Base-by-base conservation (phyloP, 2,113 vertebrate genomes). In the Trichechus manatus region DNA sequence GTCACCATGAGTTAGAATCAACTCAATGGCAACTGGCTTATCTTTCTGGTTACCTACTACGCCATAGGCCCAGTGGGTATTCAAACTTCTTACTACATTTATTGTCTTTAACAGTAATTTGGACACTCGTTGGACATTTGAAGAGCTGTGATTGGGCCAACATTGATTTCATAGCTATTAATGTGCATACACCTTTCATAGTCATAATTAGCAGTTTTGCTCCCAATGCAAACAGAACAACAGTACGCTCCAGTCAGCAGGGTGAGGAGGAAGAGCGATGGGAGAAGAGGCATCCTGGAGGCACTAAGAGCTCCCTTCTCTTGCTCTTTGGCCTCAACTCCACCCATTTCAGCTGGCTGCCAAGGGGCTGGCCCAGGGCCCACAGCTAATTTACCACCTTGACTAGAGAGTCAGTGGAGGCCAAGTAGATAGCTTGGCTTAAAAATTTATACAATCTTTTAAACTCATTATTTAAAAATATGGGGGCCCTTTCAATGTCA, bases 271-370 rank as follows among this genome's bases (percentile, higher is more conserved):
- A 85, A 94, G 94, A 87, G 42, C 87, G 36, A 61, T 22, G 23
- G 19, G 13, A 33, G 31, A 39, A 13, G 44, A 87, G 33, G 25
- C n/a, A 59, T 27, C 36, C 50, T 89, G 2, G 44, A 91, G 50
- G 63, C 31, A 59, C n/a, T 20, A 63, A 59, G 23, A 42, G 27
- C 33, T 22, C 84, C 61, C 25, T 13, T 47, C 33, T 83, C 68
- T 89, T 91, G 92, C 31, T n/a, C 59, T 96, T 77, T 87, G 75
- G 31, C 74, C 39, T 93, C 42, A 87, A 29, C 17, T 89, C 63
- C 59, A 83, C 59, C 9, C 81, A 75, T 39, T 47, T 82, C 53
- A 82, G 42, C 68, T 74, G 79, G 27, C 36, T 74, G 29, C 36
- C 87, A 87, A 50, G 3, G 19, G 17, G 14, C 47, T 82, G 89